Base-by-base conservation (phyloP, 2,888 invertebrate genomes). In the Trissonchulus latispiculum region DNA sequence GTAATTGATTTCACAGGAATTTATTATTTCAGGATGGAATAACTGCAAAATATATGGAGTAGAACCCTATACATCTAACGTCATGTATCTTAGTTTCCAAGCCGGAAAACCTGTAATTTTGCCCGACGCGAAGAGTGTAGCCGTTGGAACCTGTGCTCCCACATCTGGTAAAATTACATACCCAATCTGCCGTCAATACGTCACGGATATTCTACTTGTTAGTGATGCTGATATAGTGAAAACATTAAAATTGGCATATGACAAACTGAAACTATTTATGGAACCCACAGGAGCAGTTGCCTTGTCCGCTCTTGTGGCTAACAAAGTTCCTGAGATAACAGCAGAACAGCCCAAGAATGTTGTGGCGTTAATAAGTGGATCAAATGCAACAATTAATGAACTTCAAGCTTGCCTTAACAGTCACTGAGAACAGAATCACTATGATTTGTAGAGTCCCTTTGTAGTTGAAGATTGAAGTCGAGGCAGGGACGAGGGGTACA, bases 251-350 rank as follows among this genome's bases (percentile, higher is more conserved):
- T 15, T 18, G 23, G n/a, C 36, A 32, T 61, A 70, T 48, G 23
- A 37, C 18, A 33, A 28, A n/a, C 32, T 78, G 1, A 82, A 83
- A 18, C 75, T 83, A 23, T 78, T 80, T 3, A 81, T 81, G 18
- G 83, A 83, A 75, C 82, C 83, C 3, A 80, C 83, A 1, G 83
- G 83, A 0, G 79, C 81, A 72, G 82, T 82, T 29, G 79, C 75
- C 1, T 75, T 79, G 69, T 80, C 81, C 48, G 83, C 83, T 8
- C 73, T 83, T 2, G 37, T 80, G 32, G 73, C 75, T 66, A 77
- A 77, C 3, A 79, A 80, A 64, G 68, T 76, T 2, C 81, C 81
- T 31, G 8, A 48, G 48, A 15, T 48, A 48, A n/a, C n/a, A n/a
- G 78, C 81, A 72, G 76, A 79, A 15, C 28, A 36, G 61, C 73